phyloP scores from a whole-genome alignment of 2,888 invertebrate species.

The Platerodrilus igneus region DNA sequence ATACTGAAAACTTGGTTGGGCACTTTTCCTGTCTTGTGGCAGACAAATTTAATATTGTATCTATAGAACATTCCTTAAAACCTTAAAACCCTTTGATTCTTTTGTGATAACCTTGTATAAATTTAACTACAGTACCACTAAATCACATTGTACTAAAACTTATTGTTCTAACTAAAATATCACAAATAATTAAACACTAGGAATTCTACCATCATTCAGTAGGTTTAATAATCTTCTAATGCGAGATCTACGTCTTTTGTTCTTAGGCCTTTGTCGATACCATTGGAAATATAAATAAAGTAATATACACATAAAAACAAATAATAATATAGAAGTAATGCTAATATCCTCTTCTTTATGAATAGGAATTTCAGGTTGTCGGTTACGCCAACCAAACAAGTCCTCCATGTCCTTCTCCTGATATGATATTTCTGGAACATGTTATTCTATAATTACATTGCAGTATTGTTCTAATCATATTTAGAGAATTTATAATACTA shows the following conservation, averaged over 20 bases:
- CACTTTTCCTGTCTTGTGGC: no score
- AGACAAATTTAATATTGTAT: no score
- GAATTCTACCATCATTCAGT: conserved; percentile 40
- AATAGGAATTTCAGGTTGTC: conserved; percentile 47
- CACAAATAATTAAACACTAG: conserved; percentile 34
- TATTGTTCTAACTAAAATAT: no score
- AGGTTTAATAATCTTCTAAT: conserved; percentile 40
- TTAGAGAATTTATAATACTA: no score
- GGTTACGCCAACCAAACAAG: conserved; percentile 54
- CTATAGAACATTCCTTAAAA: no score
- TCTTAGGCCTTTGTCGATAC: conserved; percentile 46
- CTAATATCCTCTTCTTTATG: conserved; percentile 39
- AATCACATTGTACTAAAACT: no score
- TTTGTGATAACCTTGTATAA: no score
- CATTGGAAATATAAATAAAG: conserved; percentile 43
- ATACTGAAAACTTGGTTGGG: no score
- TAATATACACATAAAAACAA: conserved; percentile 40
- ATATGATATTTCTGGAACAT: conserved; percentile 46
- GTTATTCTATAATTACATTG: conserved; percentile 38
- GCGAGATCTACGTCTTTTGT: conserved; percentile 43
- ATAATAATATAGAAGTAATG: conserved; percentile 41
- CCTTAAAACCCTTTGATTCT: no score
- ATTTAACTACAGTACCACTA: no score
- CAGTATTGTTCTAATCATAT: conserved; percentile 20
- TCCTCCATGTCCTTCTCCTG: conserved; percentile 52